phyloP scores from a whole-genome alignment of 2,797 vertebrate species.

The Falco novaeseelandiae region DNA sequence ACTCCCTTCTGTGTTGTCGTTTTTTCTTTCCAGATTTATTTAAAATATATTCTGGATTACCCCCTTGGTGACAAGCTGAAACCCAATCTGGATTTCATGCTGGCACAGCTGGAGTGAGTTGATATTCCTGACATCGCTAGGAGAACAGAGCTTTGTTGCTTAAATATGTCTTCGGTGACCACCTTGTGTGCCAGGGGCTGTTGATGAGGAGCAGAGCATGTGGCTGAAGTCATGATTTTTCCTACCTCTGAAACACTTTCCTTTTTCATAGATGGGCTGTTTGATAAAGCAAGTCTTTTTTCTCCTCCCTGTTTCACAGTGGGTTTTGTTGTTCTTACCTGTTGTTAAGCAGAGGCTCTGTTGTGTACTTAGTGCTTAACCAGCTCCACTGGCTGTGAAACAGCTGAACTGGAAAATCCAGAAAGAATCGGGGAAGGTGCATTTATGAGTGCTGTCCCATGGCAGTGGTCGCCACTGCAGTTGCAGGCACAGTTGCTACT shows the following conservation, averaged over 20 bases:
- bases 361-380: not conserved
- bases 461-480: not conserved
- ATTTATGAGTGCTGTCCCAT: not conserved
- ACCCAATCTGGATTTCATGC: slow-evolving; percentile 89
- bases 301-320: not conserved
- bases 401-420: not conserved
- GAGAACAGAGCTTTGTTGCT: not conserved
- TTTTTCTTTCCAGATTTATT: slow-evolving; percentile 85
- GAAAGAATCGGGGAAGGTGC: not conserved
- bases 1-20: not conserved
- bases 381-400: not conserved
- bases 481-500: not conserved
- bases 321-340: not conserved
- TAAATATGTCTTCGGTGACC: not conserved
- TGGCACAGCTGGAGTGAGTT: slow-evolving; percentile 89
- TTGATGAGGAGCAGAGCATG: not conserved
- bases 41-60: slow-evolving; percentile 96
- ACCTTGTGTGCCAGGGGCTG: not conserved
- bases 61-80: slow-evolving; percentile 90
- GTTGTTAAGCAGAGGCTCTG: not conserved
- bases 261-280: not conserved
- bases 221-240: not conserved
- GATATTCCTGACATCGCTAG: not conserved
- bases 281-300: not conserved
- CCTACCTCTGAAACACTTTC: not conserved